Conservation (phyloP, 1,140 invertebrate species). For the Drosophila novamexicana region DNA sequence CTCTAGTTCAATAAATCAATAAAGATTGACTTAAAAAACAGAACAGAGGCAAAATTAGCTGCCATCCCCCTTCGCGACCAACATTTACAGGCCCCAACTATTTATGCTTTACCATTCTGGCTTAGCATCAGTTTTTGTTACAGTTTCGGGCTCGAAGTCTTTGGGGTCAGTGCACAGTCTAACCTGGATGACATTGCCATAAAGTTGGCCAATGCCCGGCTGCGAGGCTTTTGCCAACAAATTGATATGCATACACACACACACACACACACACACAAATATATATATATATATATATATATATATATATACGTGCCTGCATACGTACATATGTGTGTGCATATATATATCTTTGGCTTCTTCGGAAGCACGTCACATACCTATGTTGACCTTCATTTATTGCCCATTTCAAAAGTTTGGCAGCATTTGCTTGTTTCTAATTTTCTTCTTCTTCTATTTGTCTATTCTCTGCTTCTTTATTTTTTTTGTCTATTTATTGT, state of each 20-base stretch:
- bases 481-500: constrained; percentile 29
- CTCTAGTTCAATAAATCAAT: constrained; percentile 68
- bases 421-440: constrained; percentile 25
- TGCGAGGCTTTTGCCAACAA: constrained; percentile 15
- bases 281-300: constrained; percentile 5
- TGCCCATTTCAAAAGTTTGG: constrained; percentile 60
- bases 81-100: constrained; percentile 14
- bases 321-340: constrained; percentile 7
- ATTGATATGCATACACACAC: constrained; percentile 7
- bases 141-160: background rate
- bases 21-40: constrained; percentile 65
- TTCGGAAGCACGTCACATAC: constrained; percentile 39
- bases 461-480: background rate
- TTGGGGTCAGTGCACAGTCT: constrained; percentile 32
- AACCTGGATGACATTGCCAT: constrained; percentile 47
- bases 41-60: constrained; percentile 32
- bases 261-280: background rate
- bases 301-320: background rate
- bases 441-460: background rate
- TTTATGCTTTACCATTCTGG: constrained; percentile 28
- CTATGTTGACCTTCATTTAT: constrained; percentile 65
- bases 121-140: constrained; percentile 3
- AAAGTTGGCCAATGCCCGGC: constrained; percentile 21
- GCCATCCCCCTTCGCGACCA: background rate
- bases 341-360: constrained; percentile 15